Base-by-base conservation (phyloP, 2,888 invertebrate genomes). In the Napeogenes inachia region DNA sequence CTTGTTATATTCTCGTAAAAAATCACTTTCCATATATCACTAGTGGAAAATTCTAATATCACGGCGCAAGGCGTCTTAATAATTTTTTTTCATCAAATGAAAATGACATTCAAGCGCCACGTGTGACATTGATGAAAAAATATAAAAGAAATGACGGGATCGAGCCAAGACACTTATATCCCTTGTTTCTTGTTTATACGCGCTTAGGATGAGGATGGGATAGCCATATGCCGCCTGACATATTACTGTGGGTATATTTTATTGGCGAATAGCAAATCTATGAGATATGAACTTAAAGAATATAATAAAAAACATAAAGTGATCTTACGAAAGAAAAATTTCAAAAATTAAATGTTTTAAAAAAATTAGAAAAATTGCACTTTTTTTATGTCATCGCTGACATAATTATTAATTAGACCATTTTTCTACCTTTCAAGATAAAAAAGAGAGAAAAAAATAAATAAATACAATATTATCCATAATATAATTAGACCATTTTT, bases 61-160 rank as follows among this genome's bases (percentile, higher is more conserved):
- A 84, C 81, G 81, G 76, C 75, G 74, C 73, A 74, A 74, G 77
- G 76, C 72, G 81, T 88, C 87, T 87, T 90, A 89, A 90, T 89
- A 89, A 88, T 86, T 87, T 89, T 89, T 70, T 87, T 87, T 88
- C 73, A 68, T 86, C 85, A 78, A 80, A 88, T 85, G 88, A 90
- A 90, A 90, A 89, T 90, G 90, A 87, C 89, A 88, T 89, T 87
- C 79, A 69, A 87, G 89, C 90, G 87, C 87, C 90, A 90, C 88
- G 82, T 90, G 90, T 88, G 87, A 89, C 89, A 85, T 90, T 90
- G 90, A 90, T 90, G 90, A 89, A 90, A 90, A 89, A 89, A 90
- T 90, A 88, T 90, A 87, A 89, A 88, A 86, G 87, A 84, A 82
- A 87, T 84, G 86, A 83, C 78, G 83, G 84, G 81, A 81, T 85